Conservation (phyloP, 2,888 invertebrate genomes). For the Linhomoeus sp. region DNA sequence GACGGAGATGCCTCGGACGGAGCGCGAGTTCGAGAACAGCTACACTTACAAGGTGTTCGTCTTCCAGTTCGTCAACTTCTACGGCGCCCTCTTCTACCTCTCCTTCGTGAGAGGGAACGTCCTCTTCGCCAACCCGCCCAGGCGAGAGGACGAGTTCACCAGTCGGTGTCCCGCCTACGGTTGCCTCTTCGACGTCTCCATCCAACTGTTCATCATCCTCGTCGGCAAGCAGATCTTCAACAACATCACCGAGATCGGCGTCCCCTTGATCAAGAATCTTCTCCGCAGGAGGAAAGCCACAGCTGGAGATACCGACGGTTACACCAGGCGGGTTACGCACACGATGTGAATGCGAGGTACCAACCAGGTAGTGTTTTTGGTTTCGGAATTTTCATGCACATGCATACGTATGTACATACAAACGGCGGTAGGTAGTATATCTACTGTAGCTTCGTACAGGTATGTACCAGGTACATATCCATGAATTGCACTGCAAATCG, state of each 20-base stretch:
- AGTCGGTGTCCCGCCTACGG: conserved; percentile 67
- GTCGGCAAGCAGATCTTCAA: conserved; percentile 59
- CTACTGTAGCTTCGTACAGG: too few relatives aligned
- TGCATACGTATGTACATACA: too few relatives aligned
- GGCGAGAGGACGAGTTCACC: neutral
- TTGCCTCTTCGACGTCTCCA: conserved; percentile 68
- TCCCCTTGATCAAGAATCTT: conserved; percentile 41
- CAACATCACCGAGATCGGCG: conserved; percentile 29
- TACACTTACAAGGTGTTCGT: conserved; percentile 5
- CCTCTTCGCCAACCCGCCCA: too few relatives aligned
- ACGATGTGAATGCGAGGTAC: too few relatives aligned
- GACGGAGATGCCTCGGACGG: conserved; percentile 2
- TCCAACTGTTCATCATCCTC: conserved; percentile 81
- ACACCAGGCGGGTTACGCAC: too few relatives aligned
- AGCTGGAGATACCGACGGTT: too few relatives aligned
- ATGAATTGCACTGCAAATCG: too few relatives aligned
- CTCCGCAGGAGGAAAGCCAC: too few relatives aligned
- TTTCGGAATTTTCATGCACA: too few relatives aligned
- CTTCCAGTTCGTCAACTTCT: conserved; percentile 4
- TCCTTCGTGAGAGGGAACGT: neutral
- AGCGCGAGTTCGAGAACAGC: neutral
- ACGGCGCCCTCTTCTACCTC: conserved; percentile 2
- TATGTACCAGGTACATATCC: too few relatives aligned
- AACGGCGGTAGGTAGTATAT: too few relatives aligned
- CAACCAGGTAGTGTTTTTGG: too few relatives aligned